Evolutionary conservation across 2,888 invertebrate species (phyloP).

Genomic region (Ephialtes manifestator): DNA sequence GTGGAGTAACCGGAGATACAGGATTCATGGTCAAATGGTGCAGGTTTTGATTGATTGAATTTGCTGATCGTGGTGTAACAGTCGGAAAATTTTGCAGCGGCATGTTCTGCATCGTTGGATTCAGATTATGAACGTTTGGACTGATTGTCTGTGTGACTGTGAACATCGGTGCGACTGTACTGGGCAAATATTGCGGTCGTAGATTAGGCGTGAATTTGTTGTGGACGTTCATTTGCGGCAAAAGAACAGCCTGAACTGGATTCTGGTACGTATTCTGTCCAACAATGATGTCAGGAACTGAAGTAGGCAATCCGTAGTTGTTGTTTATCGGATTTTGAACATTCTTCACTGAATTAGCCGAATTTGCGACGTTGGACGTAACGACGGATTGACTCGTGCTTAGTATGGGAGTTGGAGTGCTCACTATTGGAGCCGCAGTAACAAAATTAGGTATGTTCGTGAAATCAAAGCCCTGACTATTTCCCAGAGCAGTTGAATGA

Average conservation of each 20-base stretch:
- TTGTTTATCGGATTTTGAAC: constrained; percentile 67
- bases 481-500: constrained; percentile 85
- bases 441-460: constrained; percentile 82
- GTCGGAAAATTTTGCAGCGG: constrained; percentile 66
- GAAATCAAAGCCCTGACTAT: constrained; percentile 86
- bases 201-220: constrained; percentile 72
- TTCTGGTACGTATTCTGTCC: constrained; percentile 81
- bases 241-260: constrained; percentile 77
- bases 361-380: constrained; percentile 16
- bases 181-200: constrained; percentile 76
- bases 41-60: constrained; percentile 54
- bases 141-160: constrained; percentile 74
- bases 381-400: constrained; percentile 72
- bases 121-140: constrained; percentile 71
- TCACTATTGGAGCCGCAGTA: constrained; percentile 74
- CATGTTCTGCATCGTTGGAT: constrained; percentile 70
- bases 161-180: constrained; percentile 79
- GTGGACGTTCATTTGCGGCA: constrained; percentile 74
- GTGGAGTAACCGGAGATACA: not conserved
- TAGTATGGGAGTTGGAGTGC: constrained; percentile 76
- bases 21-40: constrained; percentile 70
- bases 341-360: constrained; percentile 61
- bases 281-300: constrained; percentile 81
- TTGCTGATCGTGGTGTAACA: constrained; percentile 70
- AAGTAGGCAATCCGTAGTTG: constrained; percentile 74